A percentile compares a stretch with the other conserved stretches of the same genome.
Conservation (phyloP, 2,113 vertebrate species). For the Pungitius pungitius region DNA sequence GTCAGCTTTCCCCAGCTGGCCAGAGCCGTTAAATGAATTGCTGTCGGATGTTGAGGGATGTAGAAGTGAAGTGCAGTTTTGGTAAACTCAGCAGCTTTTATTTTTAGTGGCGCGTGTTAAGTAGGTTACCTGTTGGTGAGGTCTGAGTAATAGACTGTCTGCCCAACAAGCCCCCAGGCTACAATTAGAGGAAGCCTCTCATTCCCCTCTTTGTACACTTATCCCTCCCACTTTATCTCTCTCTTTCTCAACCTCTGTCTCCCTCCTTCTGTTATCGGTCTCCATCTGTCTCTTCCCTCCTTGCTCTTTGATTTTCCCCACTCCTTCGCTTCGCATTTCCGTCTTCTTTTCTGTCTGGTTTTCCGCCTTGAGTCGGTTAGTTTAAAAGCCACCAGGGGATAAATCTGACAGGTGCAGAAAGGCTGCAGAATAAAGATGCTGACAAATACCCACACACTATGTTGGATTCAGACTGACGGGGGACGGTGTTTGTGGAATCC, state of each 20-base stretch:
- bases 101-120: conserved; percentile 63
- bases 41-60: conserved; percentile 30
- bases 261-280: conserved; percentile 37
- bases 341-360: conserved; percentile 23
- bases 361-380: conserved; percentile 33
- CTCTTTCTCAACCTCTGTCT: conserved; percentile 26
- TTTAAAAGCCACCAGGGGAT: conserved; percentile 47
- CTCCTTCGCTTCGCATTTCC: conserved; percentile 23
- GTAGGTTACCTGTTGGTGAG: conserved; percentile 66
- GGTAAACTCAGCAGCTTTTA: conserved; percentile 66
- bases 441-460: not conserved
- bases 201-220: conserved; percentile 46
- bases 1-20: conserved; percentile 11
- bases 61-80: conserved; percentile 38
- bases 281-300: conserved; percentile 7
- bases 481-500: conserved; percentile 28
- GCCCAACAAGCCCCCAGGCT: conserved; percentile 64
- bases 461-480: conserved; percentile 24
- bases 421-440: conserved; percentile 4
- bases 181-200: conserved; percentile 67
- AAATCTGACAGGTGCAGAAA: conserved; percentile 32
- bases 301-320: conserved; percentile 4
- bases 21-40: conserved; percentile 16
- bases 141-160: conserved; percentile 67
- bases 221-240: conserved; percentile 18